phyloP scores from a whole-genome alignment of 2,113 vertebrate species.

The Lontra canadensis region DNA sequence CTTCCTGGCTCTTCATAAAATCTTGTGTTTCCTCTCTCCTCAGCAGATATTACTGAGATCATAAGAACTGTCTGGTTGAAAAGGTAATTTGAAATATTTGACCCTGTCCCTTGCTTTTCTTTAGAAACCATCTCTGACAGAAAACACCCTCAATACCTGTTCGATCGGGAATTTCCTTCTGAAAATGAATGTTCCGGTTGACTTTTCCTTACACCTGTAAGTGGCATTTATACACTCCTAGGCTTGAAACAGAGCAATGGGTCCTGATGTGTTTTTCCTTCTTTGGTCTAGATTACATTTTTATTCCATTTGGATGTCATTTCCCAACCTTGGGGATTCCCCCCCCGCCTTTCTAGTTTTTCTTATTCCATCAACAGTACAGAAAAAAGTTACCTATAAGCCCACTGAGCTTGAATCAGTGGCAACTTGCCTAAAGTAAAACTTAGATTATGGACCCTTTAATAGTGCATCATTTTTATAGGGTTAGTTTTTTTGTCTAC shows the following conservation, averaged over 20 bases:
- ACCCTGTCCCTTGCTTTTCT: slow-evolving; percentile 9
- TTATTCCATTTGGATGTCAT: background rate
- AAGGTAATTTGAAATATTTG: slow-evolving; percentile 52
- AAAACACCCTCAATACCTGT: background rate
- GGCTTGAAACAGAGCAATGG: background rate
- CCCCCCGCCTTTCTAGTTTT: slow-evolving; percentile 29
- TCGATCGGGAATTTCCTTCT: slow-evolving; percentile 38
- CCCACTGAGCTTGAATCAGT: background rate
- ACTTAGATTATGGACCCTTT: background rate
- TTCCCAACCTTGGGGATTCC: slow-evolving; percentile 20
- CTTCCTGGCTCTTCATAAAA: background rate
- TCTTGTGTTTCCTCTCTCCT: background rate
- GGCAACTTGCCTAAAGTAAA: background rate
- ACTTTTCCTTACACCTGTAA: background rate
- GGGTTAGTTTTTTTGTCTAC: background rate
- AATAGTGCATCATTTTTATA: background rate
- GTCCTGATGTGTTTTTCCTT: background rate
- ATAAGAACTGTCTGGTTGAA: background rate
- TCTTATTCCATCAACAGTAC: background rate
- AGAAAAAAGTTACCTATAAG: background rate
- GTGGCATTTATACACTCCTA: background rate
- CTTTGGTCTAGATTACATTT: background rate
- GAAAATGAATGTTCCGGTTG: background rate
- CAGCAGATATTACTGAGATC: background rate
- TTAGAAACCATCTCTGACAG: slow-evolving; percentile 32